Percentiles rank a stretch among this genome's conserved stretches.
Conservation (phyloP, 2,888 invertebrate species). For the Perizoma flavofasciatum region DNA sequence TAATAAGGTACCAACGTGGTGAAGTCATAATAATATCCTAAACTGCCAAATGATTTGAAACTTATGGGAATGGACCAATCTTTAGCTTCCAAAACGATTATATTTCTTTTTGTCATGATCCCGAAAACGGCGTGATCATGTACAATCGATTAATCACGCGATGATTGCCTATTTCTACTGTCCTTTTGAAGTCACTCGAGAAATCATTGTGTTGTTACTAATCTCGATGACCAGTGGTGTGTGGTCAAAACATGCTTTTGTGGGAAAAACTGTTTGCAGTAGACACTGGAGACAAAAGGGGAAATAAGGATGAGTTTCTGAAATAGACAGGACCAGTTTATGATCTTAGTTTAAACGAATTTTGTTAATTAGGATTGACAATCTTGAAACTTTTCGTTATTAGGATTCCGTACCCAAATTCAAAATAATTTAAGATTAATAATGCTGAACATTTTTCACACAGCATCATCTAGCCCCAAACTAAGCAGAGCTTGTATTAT, state of each 20-base stretch:
- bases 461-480: no score
- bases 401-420: no score
- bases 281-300: slow-evolving; percentile 6
- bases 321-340: background rate
- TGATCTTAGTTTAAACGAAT: no score
- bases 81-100: background rate
- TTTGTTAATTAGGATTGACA: no score
- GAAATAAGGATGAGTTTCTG: slow-evolving; percentile 12
- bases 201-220: slow-evolving; percentile 50
- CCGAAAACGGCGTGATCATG: slow-evolving; percentile 39
- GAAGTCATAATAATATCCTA: no score
- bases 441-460: no score
- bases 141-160: slow-evolving; percentile 59
- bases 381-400: no score
- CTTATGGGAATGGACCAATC: no score
- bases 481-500: no score
- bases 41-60: no score
- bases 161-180: slow-evolving; percentile 48
- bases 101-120: slow-evolving; percentile 23
- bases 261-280: slow-evolving; percentile 53
- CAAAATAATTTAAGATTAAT: no score
- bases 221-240: slow-evolving; percentile 48
- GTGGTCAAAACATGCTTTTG: slow-evolving; percentile 51
- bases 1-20: no score
- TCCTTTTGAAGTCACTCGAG: slow-evolving; percentile 47